Percentiles rank a stretch among this genome's conserved stretches.
These are phyloP conservation scores for Champsocephalus gunnari DNA, from an alignment of 2,797 vertebrate genomes.

Conservation along the genomic window DNA sequence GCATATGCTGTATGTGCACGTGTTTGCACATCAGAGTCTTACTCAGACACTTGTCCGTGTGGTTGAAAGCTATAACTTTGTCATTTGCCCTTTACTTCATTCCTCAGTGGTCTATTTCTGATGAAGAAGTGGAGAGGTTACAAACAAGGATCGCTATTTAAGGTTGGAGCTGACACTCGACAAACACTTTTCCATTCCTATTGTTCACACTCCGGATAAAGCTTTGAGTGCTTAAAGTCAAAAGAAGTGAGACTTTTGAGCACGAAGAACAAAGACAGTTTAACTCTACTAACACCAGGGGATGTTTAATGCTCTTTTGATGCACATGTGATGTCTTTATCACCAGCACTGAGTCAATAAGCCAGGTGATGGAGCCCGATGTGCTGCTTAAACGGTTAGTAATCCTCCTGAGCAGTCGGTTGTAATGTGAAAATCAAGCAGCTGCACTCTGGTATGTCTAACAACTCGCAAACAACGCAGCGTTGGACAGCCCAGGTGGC, in stretches of 20 bases:
- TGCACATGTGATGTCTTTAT: conserved; percentile 33
- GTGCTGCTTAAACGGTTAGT: conserved; percentile 58
- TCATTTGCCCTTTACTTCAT: conserved; percentile 76
- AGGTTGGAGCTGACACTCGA: conserved; percentile 58
- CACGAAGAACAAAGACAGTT: background rate
- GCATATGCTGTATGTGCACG: background rate
- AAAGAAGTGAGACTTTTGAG: conserved; percentile 24
- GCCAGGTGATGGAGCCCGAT: conserved; percentile 44
- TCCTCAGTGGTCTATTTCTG: conserved; percentile 75
- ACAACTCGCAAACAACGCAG: conserved; percentile 44
- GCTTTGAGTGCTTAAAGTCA: background rate
- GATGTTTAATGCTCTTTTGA: conserved; percentile 2
- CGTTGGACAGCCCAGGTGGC: conserved; percentile 60
- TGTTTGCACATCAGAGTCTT: conserved; percentile 2
- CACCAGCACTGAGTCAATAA: conserved; percentile 67
- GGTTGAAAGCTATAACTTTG: conserved; percentile 72
- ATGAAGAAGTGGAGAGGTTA: conserved; percentile 59
- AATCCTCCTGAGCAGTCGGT: conserved; percentile 67
- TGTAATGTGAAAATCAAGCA: conserved; percentile 84
- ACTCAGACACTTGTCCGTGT: conserved; percentile 47
- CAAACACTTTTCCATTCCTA: conserved; percentile 67
- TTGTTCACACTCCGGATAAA: conserved; percentile 50
- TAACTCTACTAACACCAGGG: background rate
- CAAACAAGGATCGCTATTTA: conserved; percentile 69
- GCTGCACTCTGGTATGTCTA: conserved; percentile 74